phyloP scores from a whole-genome alignment of 2,113 vertebrate genomes.

The Pandion haliaetus region DNA sequence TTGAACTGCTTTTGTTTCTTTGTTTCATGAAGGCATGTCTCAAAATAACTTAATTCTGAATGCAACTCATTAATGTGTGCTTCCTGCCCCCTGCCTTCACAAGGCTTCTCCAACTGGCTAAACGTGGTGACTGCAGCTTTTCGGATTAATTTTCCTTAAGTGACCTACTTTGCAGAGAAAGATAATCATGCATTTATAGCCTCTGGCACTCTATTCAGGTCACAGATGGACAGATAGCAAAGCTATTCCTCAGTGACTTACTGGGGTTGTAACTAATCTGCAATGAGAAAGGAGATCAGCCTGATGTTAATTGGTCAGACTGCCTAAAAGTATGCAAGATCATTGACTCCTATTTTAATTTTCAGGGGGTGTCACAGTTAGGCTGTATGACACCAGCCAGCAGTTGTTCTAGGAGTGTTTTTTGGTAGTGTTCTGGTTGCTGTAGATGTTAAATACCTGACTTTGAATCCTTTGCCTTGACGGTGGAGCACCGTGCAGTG shows the following conservation, averaged over 20 bases:
- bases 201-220: constrained; percentile 59
- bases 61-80: background rate
- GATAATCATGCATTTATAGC: constrained; percentile 58
- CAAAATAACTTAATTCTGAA: constrained; percentile 17
- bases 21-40: background rate
- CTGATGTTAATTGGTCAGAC: constrained; percentile 40
- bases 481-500: background rate
- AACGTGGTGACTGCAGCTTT: constrained; percentile 49
- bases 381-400: background rate
- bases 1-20: constrained; percentile 19
- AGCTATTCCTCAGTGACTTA: constrained; percentile 44
- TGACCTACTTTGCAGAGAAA: constrained; percentile 66
- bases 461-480: background rate
- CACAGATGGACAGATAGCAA: constrained; percentile 56
- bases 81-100: background rate
- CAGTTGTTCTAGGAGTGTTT: background rate
- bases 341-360: background rate
- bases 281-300: background rate
- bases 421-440: background rate
- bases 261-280: constrained; percentile 46
- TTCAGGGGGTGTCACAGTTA: background rate
- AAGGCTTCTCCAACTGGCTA: constrained; percentile 26
- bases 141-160: constrained; percentile 62
- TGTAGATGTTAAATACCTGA: background rate
- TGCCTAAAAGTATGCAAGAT: constrained; percentile 4